These are phyloP conservation scores for Listrodromus nycthemerus DNA, from an alignment of 2,888 invertebrate genomes.

Conservation along the genomic window DNA sequence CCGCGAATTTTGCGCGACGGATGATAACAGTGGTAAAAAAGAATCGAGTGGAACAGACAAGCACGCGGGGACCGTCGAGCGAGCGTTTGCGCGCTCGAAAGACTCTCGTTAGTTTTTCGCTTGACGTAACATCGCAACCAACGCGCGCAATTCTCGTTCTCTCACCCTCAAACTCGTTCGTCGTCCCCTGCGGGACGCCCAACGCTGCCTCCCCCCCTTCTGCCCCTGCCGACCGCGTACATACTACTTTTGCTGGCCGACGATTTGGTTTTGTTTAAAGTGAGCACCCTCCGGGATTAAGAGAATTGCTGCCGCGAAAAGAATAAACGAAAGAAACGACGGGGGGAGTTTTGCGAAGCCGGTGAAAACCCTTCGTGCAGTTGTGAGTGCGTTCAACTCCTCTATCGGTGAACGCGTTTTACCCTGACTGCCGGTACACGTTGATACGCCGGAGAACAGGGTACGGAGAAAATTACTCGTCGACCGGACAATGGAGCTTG, in stretches of 20 bases:
- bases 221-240: not conserved
- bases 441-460: not conserved
- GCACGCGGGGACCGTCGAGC: constrained; percentile 22
- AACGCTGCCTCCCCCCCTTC: constrained; percentile 5
- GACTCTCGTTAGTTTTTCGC: constrained; percentile 61
- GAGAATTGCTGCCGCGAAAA: constrained; percentile 47
- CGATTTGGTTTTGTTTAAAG: constrained; percentile 45
- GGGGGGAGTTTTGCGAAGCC: constrained; percentile 1
- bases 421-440: constrained; percentile 2
- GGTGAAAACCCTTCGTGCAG: constrained; percentile 11
- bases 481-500: constrained; percentile 47
- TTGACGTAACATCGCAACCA: constrained; percentile 40
- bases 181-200: constrained; percentile 8
- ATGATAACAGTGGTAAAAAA: not conserved
- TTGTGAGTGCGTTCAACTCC: not conserved
- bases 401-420: not conserved
- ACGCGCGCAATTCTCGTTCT: constrained; percentile 18
- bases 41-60: not conserved
- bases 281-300: constrained; percentile 50
- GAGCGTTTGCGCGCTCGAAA: constrained; percentile 18
- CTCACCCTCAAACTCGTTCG: constrained; percentile 5
- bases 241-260: constrained; percentile 30
- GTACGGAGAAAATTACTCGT: constrained; percentile 44
- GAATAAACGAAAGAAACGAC: constrained; percentile 20
- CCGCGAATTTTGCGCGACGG: constrained; percentile 24